Evolutionary conservation across 2,797 vertebrate genomes (phyloP), one percentile per base, ranked within the genome.

Genomic region (Streptopelia turtur): DNA sequence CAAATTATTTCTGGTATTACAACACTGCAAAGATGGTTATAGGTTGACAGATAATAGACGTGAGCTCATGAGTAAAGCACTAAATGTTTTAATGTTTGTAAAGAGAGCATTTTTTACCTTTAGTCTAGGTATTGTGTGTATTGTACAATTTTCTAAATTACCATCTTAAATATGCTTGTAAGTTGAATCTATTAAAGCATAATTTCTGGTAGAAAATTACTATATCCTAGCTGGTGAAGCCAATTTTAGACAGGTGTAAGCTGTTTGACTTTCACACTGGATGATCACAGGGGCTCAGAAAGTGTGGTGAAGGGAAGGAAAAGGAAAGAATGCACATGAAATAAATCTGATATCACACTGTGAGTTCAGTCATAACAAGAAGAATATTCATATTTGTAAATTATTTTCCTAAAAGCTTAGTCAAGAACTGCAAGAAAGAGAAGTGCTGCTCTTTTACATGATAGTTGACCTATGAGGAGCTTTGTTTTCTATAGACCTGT

Each of bases 1-100:
- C 98, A 99, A 98, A 99, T 99, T 99, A 98, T 98, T 97, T 98
- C 96, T 95, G 96, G 97, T 98, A 98, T 98, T 98, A 98, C 94
- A 98, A 97, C 97, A 90, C 61, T 97, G 97, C 97, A 98, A 98
- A 98, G 97, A 98, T 92, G 91, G 64, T 65, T 94, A 43, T 61
- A 92, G 77, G 65, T 90, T 97, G 92, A 90, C 64, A 88, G 94
- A 95, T 95, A 97, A 97, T 95, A 94, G 79, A 92, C 64, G n/a
- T 72, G 85, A 96, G 81, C 83, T 97, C 89, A 97, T 96, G 93
- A 97, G 64, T 56, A 87, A 83, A 85, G 71, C 39, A 72, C 27
- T 70, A 87, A 95, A 87, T 60, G 22, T 68, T 92, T 88, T 85
- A 93, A 92, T 87, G 69, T 96, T 97, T 95, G n/a, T 75, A 76